A percentile compares a stretch with the other conserved stretches of the same genome.
These are phyloP conservation scores for Metaphire vulgaris DNA, from an alignment of 1,140 invertebrate species.

Conservation along the genomic window DNA sequence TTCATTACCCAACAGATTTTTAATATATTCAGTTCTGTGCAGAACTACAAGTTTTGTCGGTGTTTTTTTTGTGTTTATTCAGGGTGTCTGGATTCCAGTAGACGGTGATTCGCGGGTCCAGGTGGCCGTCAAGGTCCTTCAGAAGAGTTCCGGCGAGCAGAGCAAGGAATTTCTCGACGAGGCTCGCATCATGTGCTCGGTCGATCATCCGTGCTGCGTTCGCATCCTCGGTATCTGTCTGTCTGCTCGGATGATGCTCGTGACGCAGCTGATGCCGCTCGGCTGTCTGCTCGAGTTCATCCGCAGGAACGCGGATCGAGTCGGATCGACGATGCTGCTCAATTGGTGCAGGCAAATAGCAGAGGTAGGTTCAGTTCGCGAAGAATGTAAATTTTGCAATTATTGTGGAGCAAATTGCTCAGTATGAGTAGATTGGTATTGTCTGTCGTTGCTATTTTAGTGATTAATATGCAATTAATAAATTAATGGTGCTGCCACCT, in stretches of 20 bases:
- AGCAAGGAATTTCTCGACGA: slow-evolving; percentile 86
- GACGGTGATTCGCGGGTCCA: slow-evolving; percentile 82
- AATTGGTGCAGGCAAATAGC: slow-evolving; percentile 99
- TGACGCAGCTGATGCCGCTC: slow-evolving; percentile 93
- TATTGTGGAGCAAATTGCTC: too few species aligned
- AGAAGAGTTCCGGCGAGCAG: slow-evolving; percentile 68
- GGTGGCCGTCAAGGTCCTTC: slow-evolving; percentile 92
- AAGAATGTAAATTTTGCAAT: too few species aligned
- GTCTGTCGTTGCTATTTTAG: too few species aligned
- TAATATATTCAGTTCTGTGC: too few species aligned
- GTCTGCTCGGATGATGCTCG: slow-evolving; percentile 88
- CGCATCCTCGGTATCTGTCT: slow-evolving; percentile 91
- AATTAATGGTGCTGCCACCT: too few species aligned
- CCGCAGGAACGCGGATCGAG: slow-evolving; percentile 80
- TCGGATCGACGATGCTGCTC: slow-evolving; percentile 85
- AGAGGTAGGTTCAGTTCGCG: slow-evolving; percentile 44
- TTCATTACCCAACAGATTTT: too few species aligned
- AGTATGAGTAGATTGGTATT: too few species aligned
- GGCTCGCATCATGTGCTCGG: slow-evolving; percentile 95
- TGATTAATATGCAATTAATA: too few species aligned
- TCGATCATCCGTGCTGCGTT: slow-evolving; percentile 89
- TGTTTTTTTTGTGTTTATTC: too few species aligned
- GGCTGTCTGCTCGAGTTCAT: slow-evolving; percentile 94
- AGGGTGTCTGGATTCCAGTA: slow-evolving; percentile 85
- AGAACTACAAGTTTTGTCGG: too few species aligned